Percentiles rank a stretch among this genome's conserved stretches.
Conservation (phyloP, 2,113 vertebrate genomes). For the Perognathus longimembris region DNA sequence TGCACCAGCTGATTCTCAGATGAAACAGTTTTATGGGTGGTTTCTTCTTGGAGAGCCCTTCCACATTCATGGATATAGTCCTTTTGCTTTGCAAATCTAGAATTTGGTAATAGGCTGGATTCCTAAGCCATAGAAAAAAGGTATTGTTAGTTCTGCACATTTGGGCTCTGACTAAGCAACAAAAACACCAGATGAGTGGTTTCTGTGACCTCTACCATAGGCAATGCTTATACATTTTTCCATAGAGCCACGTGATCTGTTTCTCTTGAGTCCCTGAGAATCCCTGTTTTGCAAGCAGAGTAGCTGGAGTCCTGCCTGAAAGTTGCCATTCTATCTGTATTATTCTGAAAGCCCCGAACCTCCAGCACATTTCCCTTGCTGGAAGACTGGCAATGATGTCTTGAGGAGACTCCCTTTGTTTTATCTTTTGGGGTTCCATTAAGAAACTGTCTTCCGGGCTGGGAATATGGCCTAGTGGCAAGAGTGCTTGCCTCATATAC, state of each 20-base stretch:
- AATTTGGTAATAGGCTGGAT: neutral
- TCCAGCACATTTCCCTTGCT: neutral
- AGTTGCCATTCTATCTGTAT: neutral
- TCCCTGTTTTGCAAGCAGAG: neutral
- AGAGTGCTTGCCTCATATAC: too few relatives aligned
- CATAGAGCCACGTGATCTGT: neutral
- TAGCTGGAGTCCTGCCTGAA: neutral
- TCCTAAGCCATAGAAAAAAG: conserved; percentile 36
- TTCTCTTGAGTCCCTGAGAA: conserved; percentile 33
- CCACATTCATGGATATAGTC: neutral
- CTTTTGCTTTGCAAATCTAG: conserved; percentile 53
- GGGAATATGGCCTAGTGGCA: too few relatives aligned
- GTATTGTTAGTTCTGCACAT: conserved; percentile 43
- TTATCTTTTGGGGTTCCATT: neutral
- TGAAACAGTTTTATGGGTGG: neutral
- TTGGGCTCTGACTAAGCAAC: conserved; percentile 68
- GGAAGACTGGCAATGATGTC: neutral
- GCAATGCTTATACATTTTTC: conserved; percentile 44
- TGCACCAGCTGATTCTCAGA: neutral
- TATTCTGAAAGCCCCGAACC: neutral
- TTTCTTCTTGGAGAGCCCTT: conserved; percentile 39
- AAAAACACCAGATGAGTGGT: conserved; percentile 7
- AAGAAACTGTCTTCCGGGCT: neutral
- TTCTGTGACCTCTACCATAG: conserved; percentile 50
- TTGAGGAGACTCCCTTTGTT: neutral